Percentiles rank a stretch among this genome's conserved stretches.
Conservation (phyloP, 2,888 invertebrate species). For the Adineta ricciae region DNA sequence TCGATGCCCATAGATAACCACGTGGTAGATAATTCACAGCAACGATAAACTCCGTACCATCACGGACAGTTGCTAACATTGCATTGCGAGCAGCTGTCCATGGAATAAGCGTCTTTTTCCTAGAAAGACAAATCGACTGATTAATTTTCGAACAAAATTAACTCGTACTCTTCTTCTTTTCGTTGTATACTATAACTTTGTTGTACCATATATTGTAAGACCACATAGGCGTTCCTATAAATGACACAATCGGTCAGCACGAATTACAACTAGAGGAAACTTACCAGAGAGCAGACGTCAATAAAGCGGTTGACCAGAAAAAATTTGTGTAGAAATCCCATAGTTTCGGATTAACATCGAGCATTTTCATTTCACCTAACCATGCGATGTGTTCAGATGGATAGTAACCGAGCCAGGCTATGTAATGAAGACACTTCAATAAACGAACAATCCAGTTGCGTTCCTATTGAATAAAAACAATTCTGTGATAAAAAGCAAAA, state of each 20-base stretch:
- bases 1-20: conserved; percentile 16
- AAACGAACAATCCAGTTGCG: not conserved
- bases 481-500: not conserved
- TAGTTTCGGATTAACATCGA: conserved; percentile 23
- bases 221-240: not conserved
- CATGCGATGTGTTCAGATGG: conserved; percentile 31
- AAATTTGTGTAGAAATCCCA: conserved; percentile 33
- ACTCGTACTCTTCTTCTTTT: not conserved
- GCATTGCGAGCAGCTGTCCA: conserved; percentile 8
- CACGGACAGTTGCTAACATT: not conserved
- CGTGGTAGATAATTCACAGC: conserved; percentile 2
- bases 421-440: not conserved
- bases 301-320: conserved; percentile 28
- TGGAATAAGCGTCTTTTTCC: conserved; percentile 12
- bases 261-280: not conserved
- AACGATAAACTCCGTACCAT: conserved; percentile 15
- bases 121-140: not conserved
- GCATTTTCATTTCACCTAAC: conserved; percentile 30
- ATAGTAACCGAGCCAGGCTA: conserved; percentile 30
- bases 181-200: not conserved
- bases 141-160: no score
- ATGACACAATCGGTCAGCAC: not conserved
- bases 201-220: not conserved
- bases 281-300: conserved; percentile 29
- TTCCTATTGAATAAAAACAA: not conserved